Evolutionary conservation across 2,113 vertebrate species (phyloP), one percentile per base, ranked within the genome.

Genomic region (Danionella cerebrum): DNA sequence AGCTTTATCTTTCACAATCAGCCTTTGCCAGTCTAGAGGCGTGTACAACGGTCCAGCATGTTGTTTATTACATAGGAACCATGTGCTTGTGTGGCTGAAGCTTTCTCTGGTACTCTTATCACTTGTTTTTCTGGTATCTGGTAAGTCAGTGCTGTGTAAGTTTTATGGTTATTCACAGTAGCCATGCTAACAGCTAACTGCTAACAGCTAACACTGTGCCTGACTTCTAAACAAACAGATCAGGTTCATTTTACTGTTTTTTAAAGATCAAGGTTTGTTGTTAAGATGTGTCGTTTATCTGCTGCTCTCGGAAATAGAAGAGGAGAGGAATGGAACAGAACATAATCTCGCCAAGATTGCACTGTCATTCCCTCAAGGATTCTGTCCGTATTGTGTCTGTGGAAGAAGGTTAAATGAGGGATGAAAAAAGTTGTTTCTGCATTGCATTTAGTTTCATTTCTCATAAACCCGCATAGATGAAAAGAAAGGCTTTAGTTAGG

Each of bases 101-200:
- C 33, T 14, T 52, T 50, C 19, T 12, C 3, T 3, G 7, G 2
- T 16, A 7, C 11, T 45, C 4, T n/a, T 31, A 27, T 51, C 36
- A 33, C 9, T 31, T 44, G 36, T 66, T 9, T 25, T 35, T 48
- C 18, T 50, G 44, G 31, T 58, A 59, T 59, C 45, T 53, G 52
- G 35, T n/a, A n/a, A n/a, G 27, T 9, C 24, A 41, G 27, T 39
- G 41, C 48, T 73, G 71, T 25, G 41, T 68, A 64, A 68, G 50
- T 73, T 69, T 39, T 25, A 35, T 44, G 38, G 14, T 29, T 16
- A 31, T 6, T 38, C 33, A 55, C 33, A 38, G 7, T n/a, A 38
- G 19, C 14, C 51, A 53, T 24, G n/a, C 39, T 59, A 42, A 59
- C 36, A 27, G 55, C 10, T 29, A 44, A 44, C 8, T 24, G n/a